Evolutionary conservation across 2,113 vertebrate genomes (phyloP).

Genomic region (Melanotaenia duboulayi): DNA sequence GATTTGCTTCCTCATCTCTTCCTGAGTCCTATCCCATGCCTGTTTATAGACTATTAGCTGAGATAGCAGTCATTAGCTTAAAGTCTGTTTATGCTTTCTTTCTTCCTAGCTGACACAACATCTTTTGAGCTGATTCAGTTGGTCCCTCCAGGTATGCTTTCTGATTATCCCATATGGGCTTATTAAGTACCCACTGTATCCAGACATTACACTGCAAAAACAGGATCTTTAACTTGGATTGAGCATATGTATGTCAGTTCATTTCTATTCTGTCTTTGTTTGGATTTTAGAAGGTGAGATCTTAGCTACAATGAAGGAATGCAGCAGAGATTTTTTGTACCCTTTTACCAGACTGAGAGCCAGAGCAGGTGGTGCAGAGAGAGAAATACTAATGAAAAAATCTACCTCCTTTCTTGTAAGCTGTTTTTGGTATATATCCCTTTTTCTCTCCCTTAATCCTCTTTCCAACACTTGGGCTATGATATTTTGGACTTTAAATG

Average conservation of each 20-base stretch:
- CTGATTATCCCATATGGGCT: constrained; percentile 60
- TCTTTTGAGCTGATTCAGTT: constrained; percentile 93
- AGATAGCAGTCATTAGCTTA: constrained; percentile 68
- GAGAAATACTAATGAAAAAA: constrained; percentile 91
- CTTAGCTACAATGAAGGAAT: constrained; percentile 87
- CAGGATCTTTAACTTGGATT: constrained; percentile 32
- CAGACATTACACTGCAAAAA: constrained; percentile 50
- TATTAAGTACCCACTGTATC: constrained; percentile 29
- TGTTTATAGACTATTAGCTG: constrained; percentile 64
- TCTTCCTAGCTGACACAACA: constrained; percentile 90
- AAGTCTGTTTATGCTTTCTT: constrained; percentile 61
- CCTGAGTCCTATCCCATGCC: constrained; percentile 52
- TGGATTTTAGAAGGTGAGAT: constrained; percentile 85
- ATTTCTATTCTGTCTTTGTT: constrained; percentile 15
- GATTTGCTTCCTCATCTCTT: constrained; percentile 63
- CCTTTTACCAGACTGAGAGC: constrained; percentile 84
- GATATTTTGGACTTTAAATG: neutral
- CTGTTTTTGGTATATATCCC: constrained; percentile 5
- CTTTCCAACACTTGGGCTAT: neutral
- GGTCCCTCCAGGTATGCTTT: constrained; percentile 90
- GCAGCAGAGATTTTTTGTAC: constrained; percentile 92
- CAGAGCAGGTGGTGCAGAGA: constrained; percentile 81
- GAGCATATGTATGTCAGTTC: constrained; percentile 10
- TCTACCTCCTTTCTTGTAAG: constrained; percentile 87
- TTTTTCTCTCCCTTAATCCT: neutral